phyloP scores from a whole-genome alignment of 1,140 invertebrate species.

The Akabosia matsudoensis region DNA sequence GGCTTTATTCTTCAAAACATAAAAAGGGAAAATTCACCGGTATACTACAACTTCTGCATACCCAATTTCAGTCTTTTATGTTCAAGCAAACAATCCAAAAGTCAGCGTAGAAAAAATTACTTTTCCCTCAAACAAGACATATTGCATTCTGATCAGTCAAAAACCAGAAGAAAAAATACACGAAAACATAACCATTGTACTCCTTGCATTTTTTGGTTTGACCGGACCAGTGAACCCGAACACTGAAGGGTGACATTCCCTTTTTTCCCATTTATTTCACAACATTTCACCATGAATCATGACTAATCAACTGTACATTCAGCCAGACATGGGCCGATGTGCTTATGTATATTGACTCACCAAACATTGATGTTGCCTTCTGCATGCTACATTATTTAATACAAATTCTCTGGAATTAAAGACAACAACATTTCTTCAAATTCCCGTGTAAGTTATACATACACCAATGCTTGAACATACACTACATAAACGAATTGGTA shows the following conservation, averaged over 20 bases:
- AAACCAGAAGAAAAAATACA: neutral
- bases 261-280: constrained; percentile 9
- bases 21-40: neutral
- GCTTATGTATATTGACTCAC: neutral
- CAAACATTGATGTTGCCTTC: neutral
- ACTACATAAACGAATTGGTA: too few species aligned
- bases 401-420: neutral
- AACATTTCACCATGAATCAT: constrained; percentile 7
- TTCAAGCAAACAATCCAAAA: neutral
- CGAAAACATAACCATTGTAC: neutral
- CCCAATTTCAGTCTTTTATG: neutral
- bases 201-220: neutral
- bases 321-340: neutral
- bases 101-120: neutral
- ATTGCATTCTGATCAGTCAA: neutral
- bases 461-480: too few species aligned
- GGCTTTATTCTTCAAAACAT: neutral
- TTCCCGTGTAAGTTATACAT: too few species aligned
- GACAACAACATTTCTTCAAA: neutral
- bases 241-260: constrained; percentile 5
- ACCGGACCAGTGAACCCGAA: constrained; percentile 7
- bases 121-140: neutral
- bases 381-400: neutral
- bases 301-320: neutral
- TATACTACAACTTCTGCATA: neutral